Base-by-base conservation (phyloP, 1,140 invertebrate species). In the Polyergus mexicanus region DNA sequence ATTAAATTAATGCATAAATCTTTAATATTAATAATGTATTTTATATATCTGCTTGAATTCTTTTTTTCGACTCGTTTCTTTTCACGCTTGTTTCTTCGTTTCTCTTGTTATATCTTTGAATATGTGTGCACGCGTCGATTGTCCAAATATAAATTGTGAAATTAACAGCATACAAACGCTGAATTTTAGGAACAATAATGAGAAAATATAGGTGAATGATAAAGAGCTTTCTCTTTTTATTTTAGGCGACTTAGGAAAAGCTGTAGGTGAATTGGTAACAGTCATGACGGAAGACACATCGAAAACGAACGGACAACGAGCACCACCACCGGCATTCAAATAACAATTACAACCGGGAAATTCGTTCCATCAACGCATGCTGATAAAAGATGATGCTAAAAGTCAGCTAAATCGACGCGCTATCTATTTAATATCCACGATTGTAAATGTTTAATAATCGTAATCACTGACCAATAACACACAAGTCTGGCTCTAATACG, bases 211-310 rank as follows among this genome's bases (percentile, higher is more conserved):
- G 3, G 1, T 10, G 6, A 22, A 35, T 0, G 10, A 4, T n/a
- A 8, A 75, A 54, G 0, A n/a, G 4, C 1, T 0, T 7, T 81
- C 3, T 41, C 0, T 84, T 16, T 76, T 56, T 85, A 92, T 96
- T 95, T 10, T 95, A 96, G 98, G 97, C 93, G 98, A 98, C 93
- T 95, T 98, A 88, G 97, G 97, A 35, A 97, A 97, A 95, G 98
- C 97, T 81, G 97, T 98, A 68, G 97, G 98, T 92, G 97, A 98
- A 93, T 95, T 98, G 89, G 98, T 98, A 85, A 98, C 97, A 77
- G 97, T 98, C 54, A 98, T 99, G 96, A 98, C 97, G 71, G 97
- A 98, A 90, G 96, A 96, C 66, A 77, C 90, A 66, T 86, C 93
- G 41, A 94, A 93, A 86, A 91, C 92, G 69, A 94, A 95, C 83